Base-by-base conservation (phyloP, 1,140 invertebrate genomes). In the Penaeus vannamei region DNA sequence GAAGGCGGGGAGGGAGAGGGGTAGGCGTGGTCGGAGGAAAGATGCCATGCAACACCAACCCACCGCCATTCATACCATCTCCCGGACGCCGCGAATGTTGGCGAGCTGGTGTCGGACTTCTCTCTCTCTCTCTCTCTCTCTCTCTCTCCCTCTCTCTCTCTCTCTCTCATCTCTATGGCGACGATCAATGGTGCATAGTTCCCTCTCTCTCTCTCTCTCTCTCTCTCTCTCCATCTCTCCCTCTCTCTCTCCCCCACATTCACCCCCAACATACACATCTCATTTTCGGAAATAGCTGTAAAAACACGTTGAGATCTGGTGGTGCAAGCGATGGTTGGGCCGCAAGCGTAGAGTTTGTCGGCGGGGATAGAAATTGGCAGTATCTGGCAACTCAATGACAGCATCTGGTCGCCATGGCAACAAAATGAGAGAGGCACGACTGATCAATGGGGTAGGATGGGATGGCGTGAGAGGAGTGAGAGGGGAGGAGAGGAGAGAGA, bases 331-430 rank as follows among this genome's bases (percentile, higher is more conserved):
- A 53, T 12, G 53, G 12, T 12, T 12, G 10, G 17, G 2, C 53
- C 53, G 53, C 53, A 53, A 53, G 53, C 53, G 53, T 53, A n/a
- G 53, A 53, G 53, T 53, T 17, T 53, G 53, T 53, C 53, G 53
- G 53, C 10, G 53, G 53, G 36, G 36, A 42, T 4, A 76, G 42
- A 76, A 76, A 26, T 76, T 61, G 85, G 85, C 29, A 32, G 62
- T 32, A 80, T 62, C 76, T 64, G 85, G 61, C 59, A 72, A 36
- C 59, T 19, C 5, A 10, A 36, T 80, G 72, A 85, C 85, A 86
- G 85, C 85, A 86, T 86, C 85, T 62, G 85, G 85, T 86, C 46
- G 72, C 85, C 76, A 86, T 86, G 46, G 72, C 85, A 86, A 86
- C 85, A 79, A 86, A 60, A 86, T 86, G 85, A 77, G 77, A 77